Evolutionary conservation across 2,113 vertebrate species (phyloP), one percentile per base, ranked within the genome.

Genomic region (Donacobius atricapilla): DNA sequence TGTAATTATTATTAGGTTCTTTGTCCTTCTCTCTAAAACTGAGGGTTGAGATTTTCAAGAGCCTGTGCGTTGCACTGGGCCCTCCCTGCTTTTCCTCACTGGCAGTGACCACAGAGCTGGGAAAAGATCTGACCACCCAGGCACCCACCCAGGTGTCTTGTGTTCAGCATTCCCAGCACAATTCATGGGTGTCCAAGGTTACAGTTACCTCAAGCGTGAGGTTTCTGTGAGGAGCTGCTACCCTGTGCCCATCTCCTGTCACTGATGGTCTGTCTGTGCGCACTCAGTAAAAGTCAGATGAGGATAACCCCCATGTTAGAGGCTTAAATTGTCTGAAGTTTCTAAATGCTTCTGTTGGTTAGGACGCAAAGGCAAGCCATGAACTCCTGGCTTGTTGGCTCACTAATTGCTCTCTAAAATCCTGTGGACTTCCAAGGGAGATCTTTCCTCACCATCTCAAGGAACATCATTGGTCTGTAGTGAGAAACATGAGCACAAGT

Each of bases 31-130:
- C 16, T 44, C 40, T 20, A 22, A 58, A 81, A 75, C 3, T 23
- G 42, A 58, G 22, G 9, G 31, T 39, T 44, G 47, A n/a, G 20
- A 56, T 75, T 82, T 54, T 63, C 33, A 61, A 51, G 78, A 1
- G 2, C 9, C n/a, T 3, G 0, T 21, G 17, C 0, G 1, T 7
- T 80, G 45, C 3, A 0, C 0, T 22, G 40, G 21, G 24, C 18
- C n/a, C 33, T 68, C 48, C 75, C 37, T 66, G 42, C 40, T 68
- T 3, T 13, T 65, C 37, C 50, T 75, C 31, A 11, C 27, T 66
- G 48, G 24, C 64, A 71, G 48, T 1, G 2, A 35, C 5, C 2
- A 0, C 31, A 39, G 30, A 72, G 24, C 24, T 45, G 51, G 58
- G 48, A 57, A 61, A 73, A 66, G 31, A 3, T n/a, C n/a, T 44